Evolutionary conservation across 2,797 vertebrate species (phyloP), one percentile per base, ranked within the genome.

Genomic region (Danio jaintianensis): DNA sequence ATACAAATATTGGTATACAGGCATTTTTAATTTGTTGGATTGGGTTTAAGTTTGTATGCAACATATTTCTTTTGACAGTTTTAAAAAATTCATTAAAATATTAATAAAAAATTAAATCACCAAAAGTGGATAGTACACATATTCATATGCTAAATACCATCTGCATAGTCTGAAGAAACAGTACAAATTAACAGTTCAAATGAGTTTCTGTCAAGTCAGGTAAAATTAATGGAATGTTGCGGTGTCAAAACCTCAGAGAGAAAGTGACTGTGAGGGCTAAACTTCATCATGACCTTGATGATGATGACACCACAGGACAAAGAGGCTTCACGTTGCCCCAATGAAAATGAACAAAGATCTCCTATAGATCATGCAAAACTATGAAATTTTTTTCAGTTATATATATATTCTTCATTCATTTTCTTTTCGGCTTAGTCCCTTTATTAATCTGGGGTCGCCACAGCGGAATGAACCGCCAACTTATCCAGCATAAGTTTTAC

Each of bases 291-390:
- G 75, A 84, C 81, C 83, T 82, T 75, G 63, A n/a, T 16, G 29
- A 56, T 81, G 63, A 10, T 75, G 3, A 55, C 59, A 9, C 83
- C n/a, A 43, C 48, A 69, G 61, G 70, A 71, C 48, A 55, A 55
- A 53, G n/a, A 15, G 38, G 68, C 69, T 76, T 63, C 81, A 72
- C 77, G 85, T 76, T 71, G 71, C 64, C 55, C 7, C 40, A 8
- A 38, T 80, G 80, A 70, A 80, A 84, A 82, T 75, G 73, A 84
- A 81, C 40, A 20, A 59, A 62, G 16, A 72, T 59, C 58, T 56
- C 80, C 59, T 75, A 82, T 72, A 67, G 81, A 29, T 36, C 6
- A 11, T 0, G 12, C 10, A 63, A 50, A 55, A 67, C 62, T 36
- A 7, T 43, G 64, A 5, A 1, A 6, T 20, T 18, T 16, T 40